These are phyloP conservation scores for Acanthopagrus latus DNA, from an alignment of 2,797 vertebrate species.

Conservation along the genomic window DNA sequence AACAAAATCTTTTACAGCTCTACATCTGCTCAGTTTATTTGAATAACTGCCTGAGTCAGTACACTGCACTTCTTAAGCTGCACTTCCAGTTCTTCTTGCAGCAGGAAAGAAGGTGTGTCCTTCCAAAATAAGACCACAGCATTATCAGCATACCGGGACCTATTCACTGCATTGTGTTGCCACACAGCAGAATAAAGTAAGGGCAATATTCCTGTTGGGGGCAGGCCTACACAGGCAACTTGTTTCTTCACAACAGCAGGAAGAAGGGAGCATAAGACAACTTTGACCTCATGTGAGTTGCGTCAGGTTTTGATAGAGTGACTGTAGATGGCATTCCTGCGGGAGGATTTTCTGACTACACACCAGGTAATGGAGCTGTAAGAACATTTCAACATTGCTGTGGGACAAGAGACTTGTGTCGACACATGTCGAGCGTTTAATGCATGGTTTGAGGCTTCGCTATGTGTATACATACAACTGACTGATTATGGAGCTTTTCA, in stretches of 20 bases:
- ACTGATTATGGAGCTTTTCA: background rate
- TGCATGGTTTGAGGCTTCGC: background rate
- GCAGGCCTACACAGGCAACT: slow-evolving; percentile 48
- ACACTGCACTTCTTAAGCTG: background rate
- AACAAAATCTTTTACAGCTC: background rate
- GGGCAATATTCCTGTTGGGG: slow-evolving; percentile 41
- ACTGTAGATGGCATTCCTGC: background rate
- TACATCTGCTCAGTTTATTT: slow-evolving; percentile 10
- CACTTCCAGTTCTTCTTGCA: slow-evolving; percentile 62
- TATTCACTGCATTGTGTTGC: slow-evolving; percentile 19
- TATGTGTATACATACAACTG: background rate
- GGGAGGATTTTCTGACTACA: slow-evolving; percentile 1
- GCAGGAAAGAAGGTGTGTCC: slow-evolving; percentile 58
- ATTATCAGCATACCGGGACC: slow-evolving; percentile 47
- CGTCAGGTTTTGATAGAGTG: background rate
- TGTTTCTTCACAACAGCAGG: slow-evolving; percentile 28
- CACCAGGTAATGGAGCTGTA: slow-evolving; percentile 43
- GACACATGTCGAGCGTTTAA: background rate
- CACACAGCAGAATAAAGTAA: background rate
- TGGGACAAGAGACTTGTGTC: background rate
- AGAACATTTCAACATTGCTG: background rate
- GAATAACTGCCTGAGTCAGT: background rate
- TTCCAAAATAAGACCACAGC: background rate
- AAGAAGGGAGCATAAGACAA: slow-evolving; percentile 24
- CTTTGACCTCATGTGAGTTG: slow-evolving; percentile 25